Evolutionary conservation across 2,113 vertebrate genomes (phyloP), one percentile per base, ranked within the genome.

Genomic region (Tichodroma muraria): DNA sequence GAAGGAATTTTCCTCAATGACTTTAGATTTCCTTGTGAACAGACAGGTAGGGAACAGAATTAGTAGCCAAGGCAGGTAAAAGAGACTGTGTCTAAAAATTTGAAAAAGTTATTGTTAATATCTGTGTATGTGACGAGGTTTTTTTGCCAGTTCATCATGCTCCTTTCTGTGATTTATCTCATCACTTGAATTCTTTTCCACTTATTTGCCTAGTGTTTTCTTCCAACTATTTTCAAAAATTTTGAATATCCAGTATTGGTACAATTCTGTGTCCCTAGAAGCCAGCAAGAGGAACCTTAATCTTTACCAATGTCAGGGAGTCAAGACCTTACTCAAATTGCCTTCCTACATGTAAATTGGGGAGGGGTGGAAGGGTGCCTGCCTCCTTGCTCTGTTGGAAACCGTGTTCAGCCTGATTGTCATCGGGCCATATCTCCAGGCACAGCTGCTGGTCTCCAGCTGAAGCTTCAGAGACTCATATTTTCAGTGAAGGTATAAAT

Each of bases 401-500:
- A 35, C 6, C 33, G 13, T 9, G 19, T 52, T 54, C 22, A 45
- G 28, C 18, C 73, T 81, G 11, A 30, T 40, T 4, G 0, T n/a
- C 52, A 14, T 23, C 60, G 47, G 60, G n/a, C 28, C 2, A 0
- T 37, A 13, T 40, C 71, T 68, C 27, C 15, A 18, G 53, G 61
- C 66, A 8, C 76, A 44, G 37, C 40, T 94, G 52, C 30, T 90
- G 56, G 52, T 89, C 80, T 94, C 44, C 57, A 89, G n/a, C 4
- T 81, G 53, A 76, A 87, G 44, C 40, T 56, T 61, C n/a, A 27
- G 49, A n/a, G 37, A 64, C 20, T 72, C 57, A 42, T 15, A 59
- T 84, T 50, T 95, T 89, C 80, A 54, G 0, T 63, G 33, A 52
- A 87, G 49, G 23, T 75, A 92, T 95, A 96, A 95, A 95, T 90